A percentile compares a stretch with the other conserved stretches of the same genome.
phyloP scores from a whole-genome alignment of 2,113 vertebrate genomes.

The Hiodon tergisus region DNA sequence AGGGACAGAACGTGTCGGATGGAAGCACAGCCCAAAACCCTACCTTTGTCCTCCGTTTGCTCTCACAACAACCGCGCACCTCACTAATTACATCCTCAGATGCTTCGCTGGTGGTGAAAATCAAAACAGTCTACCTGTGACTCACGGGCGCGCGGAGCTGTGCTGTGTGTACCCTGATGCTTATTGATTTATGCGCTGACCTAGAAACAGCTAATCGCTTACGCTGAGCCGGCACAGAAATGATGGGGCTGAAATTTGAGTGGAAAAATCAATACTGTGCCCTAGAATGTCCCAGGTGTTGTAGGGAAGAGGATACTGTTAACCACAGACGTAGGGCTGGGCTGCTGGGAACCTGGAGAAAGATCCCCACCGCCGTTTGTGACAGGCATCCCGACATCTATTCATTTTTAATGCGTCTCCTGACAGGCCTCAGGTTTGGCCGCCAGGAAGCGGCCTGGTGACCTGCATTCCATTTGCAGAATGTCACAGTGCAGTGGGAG shows the following conservation, averaged over 20 bases:
- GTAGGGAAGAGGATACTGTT: background rate
- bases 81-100: background rate
- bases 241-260: conserved; percentile 1
- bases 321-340: background rate
- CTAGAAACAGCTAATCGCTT: conserved; percentile 12
- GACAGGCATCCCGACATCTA: background rate
- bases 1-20: too few species aligned
- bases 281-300: background rate
- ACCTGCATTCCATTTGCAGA: background rate
- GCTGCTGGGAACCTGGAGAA: background rate
- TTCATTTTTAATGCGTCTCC: background rate
- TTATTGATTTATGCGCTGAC: conserved; percentile 19
- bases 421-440: background rate
- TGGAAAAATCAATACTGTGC: background rate
- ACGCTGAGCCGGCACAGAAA: conserved; percentile 9
- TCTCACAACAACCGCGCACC: background rate
- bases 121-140: conserved; percentile 3
- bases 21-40: background rate
- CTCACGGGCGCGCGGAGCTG: background rate
- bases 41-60: background rate
- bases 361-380: background rate
- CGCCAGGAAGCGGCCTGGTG: background rate
- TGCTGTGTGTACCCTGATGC: background rate
- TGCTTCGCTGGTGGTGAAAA: background rate
- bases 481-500: too few species aligned